Evolutionary conservation across 2,113 vertebrate species (phyloP).

Genomic region (Tetrao urogallus): DNA sequence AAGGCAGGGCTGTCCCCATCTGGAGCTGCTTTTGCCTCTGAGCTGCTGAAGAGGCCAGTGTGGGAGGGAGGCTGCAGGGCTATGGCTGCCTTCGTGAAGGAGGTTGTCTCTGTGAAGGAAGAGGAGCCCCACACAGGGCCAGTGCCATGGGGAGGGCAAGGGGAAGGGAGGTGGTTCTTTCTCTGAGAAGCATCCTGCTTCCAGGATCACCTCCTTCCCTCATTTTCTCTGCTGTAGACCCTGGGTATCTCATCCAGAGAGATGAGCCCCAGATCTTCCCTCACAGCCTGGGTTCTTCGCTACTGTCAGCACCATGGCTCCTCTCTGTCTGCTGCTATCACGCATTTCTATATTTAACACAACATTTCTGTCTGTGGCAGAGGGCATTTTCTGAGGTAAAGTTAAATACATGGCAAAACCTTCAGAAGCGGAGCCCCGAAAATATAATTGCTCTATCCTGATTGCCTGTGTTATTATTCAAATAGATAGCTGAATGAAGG

Average conservation of each 20-base stretch:
- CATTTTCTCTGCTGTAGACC: background rate
- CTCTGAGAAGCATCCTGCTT: background rate
- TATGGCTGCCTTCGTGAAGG: background rate
- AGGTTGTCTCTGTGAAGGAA: background rate
- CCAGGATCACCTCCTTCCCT: background rate
- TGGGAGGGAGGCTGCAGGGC: background rate
- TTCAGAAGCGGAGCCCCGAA: constrained; percentile 20
- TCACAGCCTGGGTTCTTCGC: background rate
- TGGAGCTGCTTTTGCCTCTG: background rate
- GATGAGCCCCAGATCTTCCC: background rate
- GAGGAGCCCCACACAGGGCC: background rate
- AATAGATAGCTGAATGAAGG: background rate
- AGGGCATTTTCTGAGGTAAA: constrained; percentile 23
- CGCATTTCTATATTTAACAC: constrained; percentile 18
- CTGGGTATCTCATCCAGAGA: background rate
- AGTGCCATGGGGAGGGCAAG: background rate
- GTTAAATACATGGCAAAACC: constrained; percentile 14
- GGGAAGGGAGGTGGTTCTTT: background rate
- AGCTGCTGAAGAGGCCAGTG: background rate
- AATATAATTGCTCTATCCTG: background rate
- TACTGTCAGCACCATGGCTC: background rate
- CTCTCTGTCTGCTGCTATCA: constrained; percentile 18
- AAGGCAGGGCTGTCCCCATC: background rate
- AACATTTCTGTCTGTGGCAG: constrained; percentile 8
- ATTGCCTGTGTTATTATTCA: constrained; percentile 6